phyloP scores from a whole-genome alignment of 2,888 invertebrate genomes.

The Synergus japonicus region DNA sequence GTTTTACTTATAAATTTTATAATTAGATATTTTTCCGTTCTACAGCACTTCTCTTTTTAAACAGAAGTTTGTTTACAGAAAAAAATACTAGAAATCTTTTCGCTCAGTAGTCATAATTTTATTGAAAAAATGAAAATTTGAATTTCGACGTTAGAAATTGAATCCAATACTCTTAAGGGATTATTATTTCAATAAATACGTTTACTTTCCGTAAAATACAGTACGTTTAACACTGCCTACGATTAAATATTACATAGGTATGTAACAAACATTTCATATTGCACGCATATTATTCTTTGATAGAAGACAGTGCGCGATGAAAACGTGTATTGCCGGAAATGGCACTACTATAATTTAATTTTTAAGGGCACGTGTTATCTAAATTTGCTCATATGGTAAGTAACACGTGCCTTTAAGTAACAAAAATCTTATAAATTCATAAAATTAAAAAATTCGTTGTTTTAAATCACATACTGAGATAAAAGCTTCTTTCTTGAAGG shows the following conservation, averaged over 20 bases:
- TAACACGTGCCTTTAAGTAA: not conserved
- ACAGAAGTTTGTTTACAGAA: too few relatives aligned
- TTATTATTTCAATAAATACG: constrained; percentile 16
- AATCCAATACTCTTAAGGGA: too few relatives aligned
- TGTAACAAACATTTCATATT: constrained; percentile 38
- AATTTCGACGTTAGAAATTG: too few relatives aligned
- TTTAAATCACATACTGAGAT: constrained; percentile 17
- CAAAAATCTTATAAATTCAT: constrained; percentile 15
- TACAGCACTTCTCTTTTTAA: too few relatives aligned
- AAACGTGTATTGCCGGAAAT: constrained; percentile 36
- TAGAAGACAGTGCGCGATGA: not conserved
- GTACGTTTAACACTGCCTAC: constrained; percentile 26
- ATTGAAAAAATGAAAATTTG: too few relatives aligned
- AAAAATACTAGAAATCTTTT: too few relatives aligned
- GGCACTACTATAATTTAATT: constrained; percentile 38
- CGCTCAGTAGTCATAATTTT: too few relatives aligned
- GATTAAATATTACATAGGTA: constrained; percentile 32
- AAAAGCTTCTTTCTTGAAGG: not conserved
- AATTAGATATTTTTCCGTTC: too few relatives aligned
- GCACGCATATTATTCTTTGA: not conserved
- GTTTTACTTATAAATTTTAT: too few relatives aligned
- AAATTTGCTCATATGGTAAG: too few relatives aligned
- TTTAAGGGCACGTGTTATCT: not conserved
- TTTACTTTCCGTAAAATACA: constrained; percentile 36
- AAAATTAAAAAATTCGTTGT: constrained; percentile 22